These are phyloP conservation scores for Diorhabda carinulata DNA, from an alignment of 1,140 invertebrate genomes.

Conservation along the genomic window DNA sequence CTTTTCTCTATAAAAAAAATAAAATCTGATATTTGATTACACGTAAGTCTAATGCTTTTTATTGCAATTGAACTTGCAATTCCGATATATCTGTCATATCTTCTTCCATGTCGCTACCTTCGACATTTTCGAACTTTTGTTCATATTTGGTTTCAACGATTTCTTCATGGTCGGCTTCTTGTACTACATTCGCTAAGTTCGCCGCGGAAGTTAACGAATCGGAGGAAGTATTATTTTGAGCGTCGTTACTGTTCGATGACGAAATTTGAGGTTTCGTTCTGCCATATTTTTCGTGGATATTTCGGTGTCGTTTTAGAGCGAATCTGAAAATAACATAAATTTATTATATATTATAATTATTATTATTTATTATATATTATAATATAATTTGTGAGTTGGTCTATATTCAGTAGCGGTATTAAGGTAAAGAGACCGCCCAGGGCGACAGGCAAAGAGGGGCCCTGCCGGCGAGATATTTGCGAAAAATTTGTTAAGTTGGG, in stretches of 20 bases:
- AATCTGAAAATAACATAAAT: constrained; percentile 41
- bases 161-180: constrained; percentile 37
- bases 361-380: too few relatives aligned
- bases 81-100: constrained; percentile 45
- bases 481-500: too few relatives aligned
- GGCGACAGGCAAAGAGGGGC: too few relatives aligned
- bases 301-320: constrained; percentile 52
- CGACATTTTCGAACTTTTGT: constrained; percentile 35
- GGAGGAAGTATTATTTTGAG: constrained; percentile 22
- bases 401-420: too few relatives aligned
- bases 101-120: constrained; percentile 34
- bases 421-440: too few relatives aligned
- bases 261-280: constrained; percentile 45
- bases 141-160: constrained; percentile 41
- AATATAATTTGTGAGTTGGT: too few relatives aligned
- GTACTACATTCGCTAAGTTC: constrained; percentile 17
- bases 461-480: too few relatives aligned
- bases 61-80: constrained; percentile 44
- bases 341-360: too few relatives aligned
- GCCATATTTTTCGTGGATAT: constrained; percentile 54
- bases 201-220: constrained; percentile 19
- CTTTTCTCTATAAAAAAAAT: background rate
- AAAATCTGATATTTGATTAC: background rate
- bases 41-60: constrained; percentile 16
- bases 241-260: constrained; percentile 19